Evolutionary conservation across 2,113 vertebrate species (phyloP).

Genomic region (Macroglossus sobrinus): DNA sequence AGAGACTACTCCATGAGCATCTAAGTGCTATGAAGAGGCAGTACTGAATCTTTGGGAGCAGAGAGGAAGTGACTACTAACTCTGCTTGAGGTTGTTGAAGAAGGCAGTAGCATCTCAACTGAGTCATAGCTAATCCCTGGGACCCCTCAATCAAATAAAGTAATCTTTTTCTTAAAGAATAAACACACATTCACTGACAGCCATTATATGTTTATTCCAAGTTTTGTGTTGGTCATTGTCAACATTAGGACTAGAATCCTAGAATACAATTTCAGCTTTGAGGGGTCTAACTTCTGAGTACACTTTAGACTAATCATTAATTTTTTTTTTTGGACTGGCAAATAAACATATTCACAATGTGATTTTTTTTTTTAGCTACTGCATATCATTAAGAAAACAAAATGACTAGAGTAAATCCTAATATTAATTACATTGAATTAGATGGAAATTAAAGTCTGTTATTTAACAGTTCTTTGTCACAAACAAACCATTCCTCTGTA

Average conservation of each 20-base stretch:
- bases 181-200: neutral
- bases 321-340: neutral
- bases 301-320: neutral
- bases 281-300: neutral
- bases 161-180: neutral
- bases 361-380: neutral
- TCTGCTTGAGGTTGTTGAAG: neutral
- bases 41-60: neutral
- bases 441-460: neutral
- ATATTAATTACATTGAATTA: neutral
- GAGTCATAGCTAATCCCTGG: neutral
- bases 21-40: neutral
- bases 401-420: neutral
- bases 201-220: neutral
- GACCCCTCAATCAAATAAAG: fast-evolving
- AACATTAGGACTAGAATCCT: neutral
- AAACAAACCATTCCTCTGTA: neutral
- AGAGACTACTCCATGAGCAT: fast-evolving
- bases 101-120: neutral
- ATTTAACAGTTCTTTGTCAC: neutral
- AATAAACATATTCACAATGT: neutral
- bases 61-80: neutral
- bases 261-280: neutral
- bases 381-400: neutral
- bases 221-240: neutral